Evolutionary conservation across 1,140 invertebrate genomes (phyloP).

Genomic region (Bombus consobrinus): DNA sequence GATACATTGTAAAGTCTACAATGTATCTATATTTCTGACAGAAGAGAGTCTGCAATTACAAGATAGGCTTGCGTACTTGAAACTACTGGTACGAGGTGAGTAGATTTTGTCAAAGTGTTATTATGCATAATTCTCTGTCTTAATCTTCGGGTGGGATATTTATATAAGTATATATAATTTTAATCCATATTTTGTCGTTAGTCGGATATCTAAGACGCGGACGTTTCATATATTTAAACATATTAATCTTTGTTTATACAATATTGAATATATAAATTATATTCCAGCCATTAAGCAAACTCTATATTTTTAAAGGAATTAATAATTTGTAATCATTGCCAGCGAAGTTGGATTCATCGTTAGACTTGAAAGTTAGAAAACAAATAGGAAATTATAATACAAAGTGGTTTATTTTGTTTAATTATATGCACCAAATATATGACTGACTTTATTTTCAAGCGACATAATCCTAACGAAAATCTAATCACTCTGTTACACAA

Average conservation of each 20-base stretch:
- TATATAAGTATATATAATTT: background rate
- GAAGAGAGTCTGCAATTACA: constrained; percentile 80
- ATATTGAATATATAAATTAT: background rate
- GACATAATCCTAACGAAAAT: constrained; percentile 9
- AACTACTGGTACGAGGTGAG: constrained; percentile 78
- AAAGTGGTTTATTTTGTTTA: constrained; percentile 10
- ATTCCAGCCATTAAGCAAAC: background rate
- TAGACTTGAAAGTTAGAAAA: background rate
- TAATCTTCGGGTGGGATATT: constrained; percentile 71
- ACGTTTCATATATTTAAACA: background rate
- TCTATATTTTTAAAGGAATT: background rate
- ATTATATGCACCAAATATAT: background rate
- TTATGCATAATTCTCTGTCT: constrained; percentile 70
- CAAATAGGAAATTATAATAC: background rate
- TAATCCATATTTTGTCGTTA: no score
- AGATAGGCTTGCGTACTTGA: constrained; percentile 81
- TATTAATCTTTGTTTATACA: background rate
- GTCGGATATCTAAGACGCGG: no score
- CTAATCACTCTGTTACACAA: background rate
- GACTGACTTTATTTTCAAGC: background rate
- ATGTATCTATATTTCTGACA: constrained; percentile 67
- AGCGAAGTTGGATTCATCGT: constrained; percentile 5
- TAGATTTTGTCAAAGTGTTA: constrained; percentile 78
- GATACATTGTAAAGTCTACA: no score
- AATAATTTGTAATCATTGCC: constrained; percentile 42